phyloP scores from a whole-genome alignment of 1,140 invertebrate genomes.

The Lepidurus apus region DNA sequence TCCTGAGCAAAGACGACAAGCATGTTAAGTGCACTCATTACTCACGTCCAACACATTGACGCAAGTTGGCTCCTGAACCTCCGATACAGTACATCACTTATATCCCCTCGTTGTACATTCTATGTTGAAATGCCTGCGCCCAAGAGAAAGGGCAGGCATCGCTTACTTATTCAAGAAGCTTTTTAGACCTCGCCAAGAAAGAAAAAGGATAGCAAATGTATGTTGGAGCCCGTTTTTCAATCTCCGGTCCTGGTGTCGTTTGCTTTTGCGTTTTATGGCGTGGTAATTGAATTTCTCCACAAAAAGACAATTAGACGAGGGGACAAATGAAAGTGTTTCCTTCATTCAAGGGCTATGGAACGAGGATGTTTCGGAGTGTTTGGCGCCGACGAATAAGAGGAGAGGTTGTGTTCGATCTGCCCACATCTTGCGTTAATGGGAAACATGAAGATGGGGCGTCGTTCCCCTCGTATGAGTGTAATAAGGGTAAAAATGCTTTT shows the following conservation, averaged over 20 bases:
- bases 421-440: not conserved
- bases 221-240: conserved; percentile 3
- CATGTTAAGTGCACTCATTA: conserved; percentile 19
- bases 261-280: not conserved
- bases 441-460: not conserved
- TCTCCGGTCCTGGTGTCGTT: not conserved
- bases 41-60: conserved; percentile 14
- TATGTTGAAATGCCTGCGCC: not conserved
- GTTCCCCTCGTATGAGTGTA: not conserved
- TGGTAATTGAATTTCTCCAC: conserved; percentile 16
- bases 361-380: not conserved
- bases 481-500: conserved; percentile 1
- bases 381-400: not conserved
- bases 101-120: not conserved
- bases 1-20: conserved; percentile 4
- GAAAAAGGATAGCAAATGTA: not conserved
- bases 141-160: conserved; percentile 8
- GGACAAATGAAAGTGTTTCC: not conserved
- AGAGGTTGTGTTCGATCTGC: not conserved
- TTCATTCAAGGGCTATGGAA: not conserved
- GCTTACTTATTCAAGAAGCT: conserved; percentile 22
- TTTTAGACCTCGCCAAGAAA: not conserved
- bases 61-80: conserved; percentile 9
- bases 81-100: conserved; percentile 18
- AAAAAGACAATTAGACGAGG: not conserved